Conservation (phyloP, 2,113 vertebrate species). For the Laticauda laticaudata region DNA sequence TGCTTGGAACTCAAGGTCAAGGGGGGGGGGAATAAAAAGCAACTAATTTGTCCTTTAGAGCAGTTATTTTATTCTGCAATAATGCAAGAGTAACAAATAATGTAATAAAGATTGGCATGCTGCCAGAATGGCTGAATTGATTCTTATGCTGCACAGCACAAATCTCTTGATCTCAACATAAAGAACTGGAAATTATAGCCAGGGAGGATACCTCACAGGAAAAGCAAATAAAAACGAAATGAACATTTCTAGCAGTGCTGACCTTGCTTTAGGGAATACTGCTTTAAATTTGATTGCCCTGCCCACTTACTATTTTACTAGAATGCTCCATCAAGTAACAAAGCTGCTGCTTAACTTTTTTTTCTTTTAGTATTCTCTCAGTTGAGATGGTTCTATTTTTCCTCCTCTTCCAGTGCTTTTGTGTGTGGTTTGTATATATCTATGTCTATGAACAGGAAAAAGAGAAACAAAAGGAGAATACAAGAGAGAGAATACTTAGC, state of each 20-base stretch:
- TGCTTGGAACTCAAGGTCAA: slow-evolving; percentile 56
- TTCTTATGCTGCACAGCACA: slow-evolving; percentile 59
- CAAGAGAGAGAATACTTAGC: slow-evolving; percentile 42
- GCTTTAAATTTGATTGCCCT: slow-evolving; percentile 66
- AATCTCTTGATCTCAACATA: slow-evolving; percentile 71
- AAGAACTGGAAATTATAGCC: slow-evolving; percentile 69
- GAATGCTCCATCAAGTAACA: slow-evolving; percentile 45
- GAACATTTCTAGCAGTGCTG: slow-evolving; percentile 65
- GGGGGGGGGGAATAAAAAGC: slow-evolving; percentile 63
- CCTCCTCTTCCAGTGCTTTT: not conserved
- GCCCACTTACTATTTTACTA: slow-evolving; percentile 60
- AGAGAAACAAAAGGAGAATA: not conserved
- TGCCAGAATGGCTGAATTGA: slow-evolving; percentile 66
- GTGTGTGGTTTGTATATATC: slow-evolving; percentile 16
- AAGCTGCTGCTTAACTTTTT: not conserved
- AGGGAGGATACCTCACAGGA: slow-evolving; percentile 62
- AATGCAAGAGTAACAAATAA: slow-evolving; percentile 67
- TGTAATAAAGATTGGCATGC: slow-evolving; percentile 67
- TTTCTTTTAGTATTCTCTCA: slow-evolving; percentile 58
- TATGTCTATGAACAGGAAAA: not conserved
- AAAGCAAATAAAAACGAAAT: slow-evolving; percentile 73
- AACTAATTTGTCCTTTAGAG: slow-evolving; percentile 55
- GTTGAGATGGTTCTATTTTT: slow-evolving; percentile 51
- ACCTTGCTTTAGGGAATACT: slow-evolving; percentile 61
- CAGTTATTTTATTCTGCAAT: slow-evolving; percentile 64